A percentile compares a stretch with the other conserved stretches of the same genome.
Evolutionary conservation across 2,888 invertebrate genomes (phyloP).

Genomic region (Pollenia angustigena): DNA sequence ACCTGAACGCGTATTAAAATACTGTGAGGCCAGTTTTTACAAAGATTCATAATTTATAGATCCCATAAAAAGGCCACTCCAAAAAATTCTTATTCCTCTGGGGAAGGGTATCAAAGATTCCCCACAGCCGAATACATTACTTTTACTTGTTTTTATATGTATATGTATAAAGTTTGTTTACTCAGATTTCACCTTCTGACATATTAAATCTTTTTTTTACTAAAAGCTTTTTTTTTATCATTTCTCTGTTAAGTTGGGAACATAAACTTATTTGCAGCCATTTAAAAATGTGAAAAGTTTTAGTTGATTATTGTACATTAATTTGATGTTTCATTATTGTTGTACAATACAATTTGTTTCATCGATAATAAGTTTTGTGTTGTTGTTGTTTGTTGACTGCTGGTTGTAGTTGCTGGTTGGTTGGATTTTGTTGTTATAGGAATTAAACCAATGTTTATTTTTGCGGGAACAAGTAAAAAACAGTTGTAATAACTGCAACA

Average conservation of each 20-base stretch:
- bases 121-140: no score
- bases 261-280: conserved; percentile 16
- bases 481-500: conserved; percentile 29
- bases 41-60: no score
- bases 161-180: neutral
- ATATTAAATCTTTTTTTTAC: neutral
- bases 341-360: conserved; percentile 75
- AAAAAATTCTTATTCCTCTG: no score
- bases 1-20: no score
- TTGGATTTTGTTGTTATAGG: conserved; percentile 70
- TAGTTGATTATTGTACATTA: conserved; percentile 71
- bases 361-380: conserved; percentile 73
- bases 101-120: no score
- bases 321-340: conserved; percentile 68
- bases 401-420: conserved; percentile 19
- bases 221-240: neutral
- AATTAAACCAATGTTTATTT: conserved; percentile 74
- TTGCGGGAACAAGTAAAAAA: conserved; percentile 71
- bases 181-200: neutral
- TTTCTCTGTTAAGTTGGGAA: neutral
- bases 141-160: neutral
- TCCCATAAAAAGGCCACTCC: no score
- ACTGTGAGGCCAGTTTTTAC: no score
- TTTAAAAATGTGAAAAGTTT: conserved; percentile 56
- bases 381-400: neutral